Evolutionary conservation across 2,888 invertebrate species (phyloP), one percentile per base, ranked within the genome.

Genomic region (Exocentrus adspersus): DNA sequence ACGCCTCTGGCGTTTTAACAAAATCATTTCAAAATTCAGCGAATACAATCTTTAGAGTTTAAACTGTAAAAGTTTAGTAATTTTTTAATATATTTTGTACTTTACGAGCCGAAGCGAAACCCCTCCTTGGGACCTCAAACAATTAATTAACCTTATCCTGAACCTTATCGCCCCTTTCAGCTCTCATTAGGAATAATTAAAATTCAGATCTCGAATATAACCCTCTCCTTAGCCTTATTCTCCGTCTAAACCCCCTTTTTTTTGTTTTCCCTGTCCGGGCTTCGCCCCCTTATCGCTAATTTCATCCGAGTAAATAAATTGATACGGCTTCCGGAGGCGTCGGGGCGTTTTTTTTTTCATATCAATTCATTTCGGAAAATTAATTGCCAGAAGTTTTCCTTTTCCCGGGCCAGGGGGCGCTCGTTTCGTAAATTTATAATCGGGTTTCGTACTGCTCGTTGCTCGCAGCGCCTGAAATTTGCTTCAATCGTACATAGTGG

Each of bases 381-480:
- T 51, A 32, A 51, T 32, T 32, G 30, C 12, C 19, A 9, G 12
- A 37, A 6, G 19, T 32, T 32, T 32, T 32, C 30, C 30, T 6
- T n/a, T 17, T 16, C 30, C 16, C 17, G 12, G 10, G n/a, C 12
- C 19, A 32, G 19, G 32, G 19, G n/a, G 20, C 17, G 24, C 24
- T 51, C 24, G 20, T 17, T 32, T 32, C 19, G 17, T 51, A 51
- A 51, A 51, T 30, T 51, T 51, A 51, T 37, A 51, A 51, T 32
- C 19, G 20, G 5, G 10, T 51, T 17, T 17, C 12, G 32, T 37
- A 37, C 17, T 32, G 1, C 32, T n/a, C 30, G 17, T 17, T 19
- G 17, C 17, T 51, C 30, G 32, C n/a, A n/a, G n/a, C n/a, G n/a
- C n/a, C n/a, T n/a, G n/a, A n/a, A n/a, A n/a, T n/a, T n/a, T n/a